Base-by-base conservation (phyloP, 1,140 invertebrate species). In the Ectropis grisescens region DNA sequence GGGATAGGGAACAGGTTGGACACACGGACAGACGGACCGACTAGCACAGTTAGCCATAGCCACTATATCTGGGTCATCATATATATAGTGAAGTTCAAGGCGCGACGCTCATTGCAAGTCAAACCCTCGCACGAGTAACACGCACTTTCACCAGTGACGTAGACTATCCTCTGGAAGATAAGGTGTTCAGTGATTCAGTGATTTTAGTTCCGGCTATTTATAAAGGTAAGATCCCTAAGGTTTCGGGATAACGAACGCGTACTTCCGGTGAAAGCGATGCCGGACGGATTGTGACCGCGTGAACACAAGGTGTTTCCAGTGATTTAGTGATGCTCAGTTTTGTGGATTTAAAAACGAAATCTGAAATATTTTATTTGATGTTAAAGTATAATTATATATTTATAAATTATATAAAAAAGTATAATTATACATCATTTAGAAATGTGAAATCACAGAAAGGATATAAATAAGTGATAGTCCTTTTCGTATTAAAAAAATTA, bases 1-100 rank as follows among this genome's bases (percentile, higher is more conserved):
- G 70, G 64, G 71, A 76, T 67, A 35, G 29, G 47, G 54, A 58
- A 58, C 67, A 65, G 68, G 59, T 70, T 60, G 58, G 42, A 67
- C 56, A 42, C 41, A 52, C 56, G 58, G 53, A 64, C 53, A 56
- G 51, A 55, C 51, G 37, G 45, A 52, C 54, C 44, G 47, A 61
- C 57, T 71, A 72, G 64, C 68, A 75, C 68, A 75, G 72, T 71
- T 76, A 76, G 51, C 54, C 41, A 47, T 49, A 35, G 46, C 57
- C 41, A 37, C 47, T 33, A 52, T 74, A 81, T 58, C 70, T 81
- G 61, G 76, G 76, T 81, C 76, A 81, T 59, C 52, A 51, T 81
- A 78, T 80, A 81, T 74, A 75, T 70, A 49, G 59, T 68, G 66
- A 80, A 81, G 76, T 78, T 75, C 70, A 81, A 78, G 75, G 65